Base-by-base conservation (phyloP, 2,888 invertebrate species). In the Bibio marci region DNA sequence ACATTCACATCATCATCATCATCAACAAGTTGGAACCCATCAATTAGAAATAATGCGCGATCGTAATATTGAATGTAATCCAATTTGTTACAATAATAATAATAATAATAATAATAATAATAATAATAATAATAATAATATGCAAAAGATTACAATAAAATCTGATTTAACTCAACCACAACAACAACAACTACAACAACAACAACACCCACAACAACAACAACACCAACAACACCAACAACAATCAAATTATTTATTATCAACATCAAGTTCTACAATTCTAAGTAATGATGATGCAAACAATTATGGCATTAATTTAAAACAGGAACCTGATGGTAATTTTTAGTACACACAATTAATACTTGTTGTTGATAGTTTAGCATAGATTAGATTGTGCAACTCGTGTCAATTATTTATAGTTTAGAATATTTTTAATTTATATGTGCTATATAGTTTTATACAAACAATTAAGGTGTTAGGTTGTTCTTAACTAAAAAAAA, bases 1-100 rank as follows among this genome's bases (percentile, higher is more conserved):
- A 33, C 44, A 35, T 25, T 41, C 35, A 19, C 45, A 41, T 34
- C 42, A 39, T 35, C 40, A 42, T 28, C 17, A 28, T 37, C 28
- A 5, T 14, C 26, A 12, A 15, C 13, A 27, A 31, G 17, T 19
- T 7, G 17, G 13, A 5, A 14, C 12, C n/a, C 13, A 30, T 14
- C 12, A 14, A 5, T 12, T 30, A 4, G 30, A 30, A 12, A 30
- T 22, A 7, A 30, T 30, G 12, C 30, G 13, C 4, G 13, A 30
- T 12, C 30, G 30, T 5, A 12, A 30, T 6, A 7, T 14, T 12
- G 30, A 30, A 30, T 12, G 30, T 4, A 12, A 30, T 30, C 30
- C n/a, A 30, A 30, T 14, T 30, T 12, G 13, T 13, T 30, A 30
- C 13, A 30, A 30, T 5, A 13, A 13, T 13, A 12, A 12, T 19